Base-by-base conservation (phyloP, 92 coral and sea anemone species). In the Phenganax marumi region DNA sequence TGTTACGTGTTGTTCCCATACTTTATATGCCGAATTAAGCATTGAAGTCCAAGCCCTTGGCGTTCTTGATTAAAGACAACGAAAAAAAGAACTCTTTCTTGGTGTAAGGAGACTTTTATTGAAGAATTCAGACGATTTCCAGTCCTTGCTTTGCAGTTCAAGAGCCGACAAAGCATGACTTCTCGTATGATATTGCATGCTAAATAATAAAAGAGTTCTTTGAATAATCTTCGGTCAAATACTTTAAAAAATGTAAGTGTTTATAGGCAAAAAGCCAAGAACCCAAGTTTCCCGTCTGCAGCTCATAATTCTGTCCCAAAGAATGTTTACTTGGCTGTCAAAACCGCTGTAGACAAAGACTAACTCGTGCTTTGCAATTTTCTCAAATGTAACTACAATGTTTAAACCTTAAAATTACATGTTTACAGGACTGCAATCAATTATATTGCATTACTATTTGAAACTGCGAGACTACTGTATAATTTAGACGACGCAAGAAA, bases 221-320 rank as follows among this genome's bases (percentile, higher is more conserved):
- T 62, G 22, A 62, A 58, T 16, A 16, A 58, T 5, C n/a, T 6
- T 62, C 13, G 7, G 10, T 66, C 43, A 25, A 66, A 66, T 66
- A 12, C 3, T 33, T 24, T 24, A 25, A 17, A 66, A 66, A 66
- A 24, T 25, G 2, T n/a, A 8, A 10, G 33, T 66, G n/a, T 25
- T 22, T 64, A 25, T 24, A 66, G 72, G 72, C 72, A 25, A 10
- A 23, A 33, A 25, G 72, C 72, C 72, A 66, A 66, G 12, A 25
- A 49, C 43, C 43, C 72, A 22, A 64, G 4, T 12, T 58, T 58
- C 18, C 70, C 17, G 72, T 66, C 72, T 66, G 48, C 8, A 33
- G 49, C 49, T 6, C 0, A 8, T 8, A 13, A 58, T 8, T 66
- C n/a, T 66, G 49, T 33, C 43, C 43, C 8, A 23, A 66, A 48